Base-by-base conservation (phyloP, 1,140 invertebrate species). In the Drosophila punjabiensis region DNA sequence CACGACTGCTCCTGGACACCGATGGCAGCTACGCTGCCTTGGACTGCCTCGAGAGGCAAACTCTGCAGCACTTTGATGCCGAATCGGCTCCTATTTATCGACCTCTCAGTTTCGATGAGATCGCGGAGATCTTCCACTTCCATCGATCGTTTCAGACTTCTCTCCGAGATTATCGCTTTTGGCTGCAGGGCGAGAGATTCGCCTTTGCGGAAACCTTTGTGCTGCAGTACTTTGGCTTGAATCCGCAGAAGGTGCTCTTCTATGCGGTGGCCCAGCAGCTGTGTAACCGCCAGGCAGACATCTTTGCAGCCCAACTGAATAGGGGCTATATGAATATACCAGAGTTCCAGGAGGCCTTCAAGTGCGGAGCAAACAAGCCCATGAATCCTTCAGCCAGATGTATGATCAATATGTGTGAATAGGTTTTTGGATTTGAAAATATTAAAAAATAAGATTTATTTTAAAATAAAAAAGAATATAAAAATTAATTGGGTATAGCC, bases 191-290 rank as follows among this genome's bases (percentile, higher is more conserved):
- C 30, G 91, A 92, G 18, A 62, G 81, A 20, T 92, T 92, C 33
- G 69, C 81, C n/a, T 92, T 92, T 50, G 91, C 91, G n/a, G 91
- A 92, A 33, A 78, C 79, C 56, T 81, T 82, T 43, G 86, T 92
- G 5, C 56, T 92, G 30, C 73, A 92, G 39, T 82, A 85, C 55
- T 92, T 91, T 14, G 63, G 77, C 5, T 50, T 92, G 28, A 59
- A 90, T 50, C 63, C 87, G 5, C 65, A 70, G 9, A 84, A 66
- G 14, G 69, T 92, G 6, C 60, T 92, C 30, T 92, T 92, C 56
- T 92, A 92, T 77, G 91, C 91, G 3, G 91, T 85, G 33, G 91
- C 91, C 2, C 91, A 92, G 28, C 81, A 82, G 30, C 39, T 85
- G 16, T 92, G 91, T 24, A 76, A 76, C 33, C 88, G 91, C 1